Conservation (phyloP, 2,888 invertebrate genomes). For the Nyleta sp. region DNA sequence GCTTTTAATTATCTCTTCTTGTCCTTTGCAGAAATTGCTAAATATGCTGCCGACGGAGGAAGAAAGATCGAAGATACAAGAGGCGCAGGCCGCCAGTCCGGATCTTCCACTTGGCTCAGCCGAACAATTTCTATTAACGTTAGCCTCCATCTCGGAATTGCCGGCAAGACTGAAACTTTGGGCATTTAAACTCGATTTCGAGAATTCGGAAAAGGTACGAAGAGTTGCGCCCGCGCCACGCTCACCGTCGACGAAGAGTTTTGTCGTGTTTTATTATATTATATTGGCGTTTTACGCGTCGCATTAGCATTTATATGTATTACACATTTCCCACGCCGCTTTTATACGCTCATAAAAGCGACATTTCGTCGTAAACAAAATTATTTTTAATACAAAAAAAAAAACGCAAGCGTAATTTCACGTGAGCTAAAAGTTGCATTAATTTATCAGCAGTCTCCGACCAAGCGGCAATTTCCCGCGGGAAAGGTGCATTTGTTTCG, state of each 20-base stretch:
- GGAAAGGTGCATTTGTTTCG: too few species aligned
- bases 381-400: constrained; percentile 37
- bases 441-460: too few species aligned
- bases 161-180: constrained; percentile 96
- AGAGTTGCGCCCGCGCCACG: neutral
- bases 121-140: constrained; percentile 98
- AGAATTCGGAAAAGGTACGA: constrained; percentile 93
- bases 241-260: constrained; percentile 11
- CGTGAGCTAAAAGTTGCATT: constrained; percentile 15
- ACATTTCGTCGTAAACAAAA: constrained; percentile 37
- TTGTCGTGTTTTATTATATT: constrained; percentile 21
- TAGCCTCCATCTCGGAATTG: constrained; percentile 97
- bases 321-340: constrained; percentile 24
- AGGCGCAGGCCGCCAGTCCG: constrained; percentile 96
- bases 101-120: constrained; percentile 97
- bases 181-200: constrained; percentile 99
- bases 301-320: constrained; percentile 42
- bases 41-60: constrained; percentile 99
- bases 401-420: constrained; percentile 23
- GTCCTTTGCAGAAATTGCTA: constrained; percentile 89
- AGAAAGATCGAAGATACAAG: constrained; percentile 97
- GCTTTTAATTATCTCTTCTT: neutral
- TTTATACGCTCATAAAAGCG: constrained; percentile 39
- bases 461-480: too few species aligned
- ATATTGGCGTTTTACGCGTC: constrained; percentile 31